phyloP scores from a whole-genome alignment of 2,113 vertebrate species.

The Carlito syrichta region DNA sequence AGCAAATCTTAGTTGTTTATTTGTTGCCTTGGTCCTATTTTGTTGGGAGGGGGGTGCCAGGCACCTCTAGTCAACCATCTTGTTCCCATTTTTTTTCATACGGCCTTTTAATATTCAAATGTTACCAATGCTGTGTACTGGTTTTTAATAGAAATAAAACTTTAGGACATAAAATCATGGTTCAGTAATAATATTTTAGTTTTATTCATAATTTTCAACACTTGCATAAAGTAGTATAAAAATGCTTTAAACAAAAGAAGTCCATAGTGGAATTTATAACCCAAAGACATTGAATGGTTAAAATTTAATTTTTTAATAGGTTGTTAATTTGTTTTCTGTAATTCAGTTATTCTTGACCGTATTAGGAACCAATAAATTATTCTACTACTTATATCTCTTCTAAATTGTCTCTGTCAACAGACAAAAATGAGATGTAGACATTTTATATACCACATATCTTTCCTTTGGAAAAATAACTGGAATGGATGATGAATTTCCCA shows the following conservation, averaged over 20 bases:
- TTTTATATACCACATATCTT: background rate
- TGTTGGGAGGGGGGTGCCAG: background rate
- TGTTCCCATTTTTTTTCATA: background rate
- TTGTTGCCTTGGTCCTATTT: background rate
- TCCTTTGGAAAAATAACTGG: conserved; percentile 11
- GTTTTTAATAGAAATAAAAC: background rate
- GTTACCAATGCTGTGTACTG: background rate
- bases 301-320: background rate
- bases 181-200: background rate
- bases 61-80: background rate
- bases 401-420: background rate
- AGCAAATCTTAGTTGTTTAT: background rate
- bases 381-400: background rate
- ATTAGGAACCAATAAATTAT: background rate
- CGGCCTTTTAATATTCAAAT: background rate
- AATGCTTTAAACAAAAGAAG: background rate
- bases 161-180: background rate
- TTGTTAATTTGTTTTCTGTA: background rate
- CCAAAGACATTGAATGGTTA: background rate
- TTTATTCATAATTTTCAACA: conserved; percentile 24
- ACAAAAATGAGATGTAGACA: background rate
- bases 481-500: conserved; percentile 3
- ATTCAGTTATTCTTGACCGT: background rate
- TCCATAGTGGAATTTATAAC: background rate
- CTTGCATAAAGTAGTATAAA: background rate